phyloP scores from a whole-genome alignment of 2,797 vertebrate genomes.

The Characodon lateralis region DNA sequence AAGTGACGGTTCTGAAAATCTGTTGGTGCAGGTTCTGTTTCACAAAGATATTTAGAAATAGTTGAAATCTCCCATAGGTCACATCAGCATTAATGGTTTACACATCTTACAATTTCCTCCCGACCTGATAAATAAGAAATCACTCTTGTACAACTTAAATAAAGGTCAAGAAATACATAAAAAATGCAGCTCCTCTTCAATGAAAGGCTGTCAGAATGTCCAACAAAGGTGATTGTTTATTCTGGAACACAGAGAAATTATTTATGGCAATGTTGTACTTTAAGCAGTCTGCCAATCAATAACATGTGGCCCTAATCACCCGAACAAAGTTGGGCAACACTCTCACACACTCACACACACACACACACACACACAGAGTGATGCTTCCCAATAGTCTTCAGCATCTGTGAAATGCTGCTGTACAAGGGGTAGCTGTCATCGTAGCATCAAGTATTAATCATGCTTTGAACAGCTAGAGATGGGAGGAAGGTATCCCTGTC shows the following conservation, averaged over 20 bases:
- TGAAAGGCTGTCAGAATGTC: constrained; percentile 33
- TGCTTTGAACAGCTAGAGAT: constrained; percentile 48
- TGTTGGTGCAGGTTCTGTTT: neutral
- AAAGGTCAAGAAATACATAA: constrained; percentile 76
- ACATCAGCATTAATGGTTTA: constrained; percentile 37
- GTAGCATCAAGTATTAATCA: constrained; percentile 76
- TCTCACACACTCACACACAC: constrained; percentile 13
- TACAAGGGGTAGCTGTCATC: constrained; percentile 53
- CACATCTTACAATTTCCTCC: constrained; percentile 66
- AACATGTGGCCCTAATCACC: constrained; percentile 71
- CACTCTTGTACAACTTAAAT: constrained; percentile 69
- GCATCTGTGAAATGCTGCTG: constrained; percentile 41
- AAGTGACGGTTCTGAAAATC: neutral
- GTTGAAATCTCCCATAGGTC: neutral
- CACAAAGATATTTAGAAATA: neutral
- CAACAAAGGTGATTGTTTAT: constrained; percentile 59
- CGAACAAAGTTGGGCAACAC: constrained; percentile 53
- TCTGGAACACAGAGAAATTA: constrained; percentile 67
- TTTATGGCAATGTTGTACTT: constrained; percentile 73
- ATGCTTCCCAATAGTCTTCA: constrained; percentile 47
- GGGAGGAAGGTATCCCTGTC: constrained; percentile 35
- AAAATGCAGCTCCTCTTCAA: constrained; percentile 70
- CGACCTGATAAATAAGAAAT: constrained; percentile 74
- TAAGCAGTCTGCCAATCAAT: constrained; percentile 70
- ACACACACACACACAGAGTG: constrained; percentile 23